phyloP scores from a whole-genome alignment of 2,113 vertebrate genomes.

The Thalassarche chlororhynchos region DNA sequence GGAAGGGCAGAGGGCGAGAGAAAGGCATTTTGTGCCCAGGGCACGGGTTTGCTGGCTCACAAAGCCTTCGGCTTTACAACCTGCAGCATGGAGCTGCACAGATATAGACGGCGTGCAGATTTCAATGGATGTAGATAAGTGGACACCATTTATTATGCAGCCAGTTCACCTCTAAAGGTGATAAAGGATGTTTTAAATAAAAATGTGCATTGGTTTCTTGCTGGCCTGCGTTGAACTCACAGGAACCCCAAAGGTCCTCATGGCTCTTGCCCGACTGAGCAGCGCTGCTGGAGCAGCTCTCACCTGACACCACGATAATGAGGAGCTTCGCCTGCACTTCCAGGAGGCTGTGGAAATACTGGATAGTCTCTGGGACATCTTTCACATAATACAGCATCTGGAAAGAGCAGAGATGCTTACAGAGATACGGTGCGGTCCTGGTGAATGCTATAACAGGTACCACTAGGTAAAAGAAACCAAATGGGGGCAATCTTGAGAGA shows the following conservation, averaged over 20 bases:
- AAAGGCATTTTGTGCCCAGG: background rate
- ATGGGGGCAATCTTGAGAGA: background rate
- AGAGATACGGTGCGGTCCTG: background rate
- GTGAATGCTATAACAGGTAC: background rate
- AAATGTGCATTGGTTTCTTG: background rate
- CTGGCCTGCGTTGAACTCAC: background rate
- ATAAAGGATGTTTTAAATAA: background rate
- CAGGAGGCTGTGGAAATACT: constrained; percentile 86
- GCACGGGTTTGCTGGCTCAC: background rate
- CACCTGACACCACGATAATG: constrained; percentile 90
- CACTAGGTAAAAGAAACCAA: background rate
- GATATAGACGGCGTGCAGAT: rapidly evolving
- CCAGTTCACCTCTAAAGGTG: background rate
- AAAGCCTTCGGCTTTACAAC: background rate
- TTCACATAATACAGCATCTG: constrained; percentile 91
- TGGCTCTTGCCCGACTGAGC: background rate
- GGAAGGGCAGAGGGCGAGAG: background rate
- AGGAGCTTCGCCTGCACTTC: constrained; percentile 83
- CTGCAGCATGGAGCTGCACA: rapidly evolving
- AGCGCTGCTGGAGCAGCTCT: background rate
- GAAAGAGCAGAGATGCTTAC: background rate
- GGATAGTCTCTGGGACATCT: constrained; percentile 81
- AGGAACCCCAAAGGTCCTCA: background rate
- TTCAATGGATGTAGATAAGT: background rate
- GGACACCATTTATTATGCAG: background rate